Evolutionary conservation across 2,113 vertebrate genomes (phyloP).

Genomic region (Myotis lucifugus): DNA sequence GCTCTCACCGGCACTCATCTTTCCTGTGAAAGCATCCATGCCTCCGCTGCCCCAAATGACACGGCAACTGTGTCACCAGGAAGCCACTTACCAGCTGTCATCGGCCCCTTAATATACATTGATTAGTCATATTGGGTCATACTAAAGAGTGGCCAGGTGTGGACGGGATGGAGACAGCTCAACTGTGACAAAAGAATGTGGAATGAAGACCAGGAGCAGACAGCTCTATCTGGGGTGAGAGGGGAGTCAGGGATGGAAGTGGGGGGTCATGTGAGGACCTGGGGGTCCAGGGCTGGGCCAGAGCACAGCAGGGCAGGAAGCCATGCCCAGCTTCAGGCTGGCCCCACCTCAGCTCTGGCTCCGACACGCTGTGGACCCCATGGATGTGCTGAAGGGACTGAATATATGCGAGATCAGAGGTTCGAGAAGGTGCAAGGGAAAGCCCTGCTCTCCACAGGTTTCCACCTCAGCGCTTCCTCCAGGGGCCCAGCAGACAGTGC

Average conservation of each 20-base stretch:
- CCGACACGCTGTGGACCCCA: rapidly evolving
- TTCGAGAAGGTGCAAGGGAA: background rate
- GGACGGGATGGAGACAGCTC: background rate
- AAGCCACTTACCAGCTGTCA: background rate
- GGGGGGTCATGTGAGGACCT: background rate
- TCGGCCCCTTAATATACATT: background rate
- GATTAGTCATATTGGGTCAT: background rate
- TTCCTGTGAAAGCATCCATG: background rate
- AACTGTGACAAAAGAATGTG: background rate
- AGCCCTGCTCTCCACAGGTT: background rate
- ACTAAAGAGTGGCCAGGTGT: background rate
- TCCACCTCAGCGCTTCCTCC: background rate
- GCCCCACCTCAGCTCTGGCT: background rate
- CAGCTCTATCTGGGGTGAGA: background rate
- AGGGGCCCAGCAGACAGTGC: background rate
- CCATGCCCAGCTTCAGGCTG: rapidly evolving
- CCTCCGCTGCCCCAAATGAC: background rate
- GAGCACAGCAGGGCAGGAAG: background rate
- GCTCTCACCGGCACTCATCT: background rate
- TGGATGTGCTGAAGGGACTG: background rate
- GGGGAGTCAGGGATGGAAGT: background rate
- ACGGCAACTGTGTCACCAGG: background rate
- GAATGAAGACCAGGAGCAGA: background rate
- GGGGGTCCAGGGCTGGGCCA: too few relatives aligned
- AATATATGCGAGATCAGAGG: rapidly evolving